Percentiles rank a stretch among this genome's conserved stretches.
phyloP scores from a whole-genome alignment of 2,113 vertebrate species.

The Macaca mulatta region DNA sequence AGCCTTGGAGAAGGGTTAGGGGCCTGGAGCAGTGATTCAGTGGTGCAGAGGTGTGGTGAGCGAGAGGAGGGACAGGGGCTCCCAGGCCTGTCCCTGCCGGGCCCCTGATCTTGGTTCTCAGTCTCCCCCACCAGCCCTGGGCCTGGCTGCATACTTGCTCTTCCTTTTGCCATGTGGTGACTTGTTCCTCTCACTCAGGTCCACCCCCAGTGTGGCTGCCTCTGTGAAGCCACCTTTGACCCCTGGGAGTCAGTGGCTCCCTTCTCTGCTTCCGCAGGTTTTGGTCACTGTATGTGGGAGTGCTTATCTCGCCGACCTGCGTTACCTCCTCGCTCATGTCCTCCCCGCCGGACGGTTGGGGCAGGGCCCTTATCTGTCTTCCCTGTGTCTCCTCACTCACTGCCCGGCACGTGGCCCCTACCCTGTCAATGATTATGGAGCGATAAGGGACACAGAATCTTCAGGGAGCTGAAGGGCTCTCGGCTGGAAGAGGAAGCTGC shows the following conservation, averaged over 20 bases:
- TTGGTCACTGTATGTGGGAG: neutral
- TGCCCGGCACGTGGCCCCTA: accelerated
- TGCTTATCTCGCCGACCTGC: neutral
- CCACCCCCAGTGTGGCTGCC: neutral
- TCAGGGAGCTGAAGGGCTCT: neutral
- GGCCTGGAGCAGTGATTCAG: neutral
- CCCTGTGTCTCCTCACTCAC: neutral
- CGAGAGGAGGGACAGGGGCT: neutral
- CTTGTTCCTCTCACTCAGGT: neutral
- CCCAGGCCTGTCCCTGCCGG: neutral
- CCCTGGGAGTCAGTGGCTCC: neutral
- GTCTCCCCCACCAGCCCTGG: neutral
- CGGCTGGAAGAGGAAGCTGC: accelerated
- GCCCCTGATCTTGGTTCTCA: neutral
- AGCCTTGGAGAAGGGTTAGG: neutral
- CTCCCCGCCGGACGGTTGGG: too few species aligned
- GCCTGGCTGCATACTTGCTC: neutral
- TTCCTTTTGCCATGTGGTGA: neutral
- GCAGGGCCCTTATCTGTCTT: neutral
- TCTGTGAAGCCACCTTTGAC: neutral
- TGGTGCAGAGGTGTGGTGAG: neutral
- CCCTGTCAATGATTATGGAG: neutral
- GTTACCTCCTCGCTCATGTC: neutral
- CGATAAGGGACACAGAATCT: neutral
- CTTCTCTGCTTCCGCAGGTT: neutral